phyloP scores from a whole-genome alignment of 2,888 invertebrate genomes.

The Slavum lentiscoides region DNA sequence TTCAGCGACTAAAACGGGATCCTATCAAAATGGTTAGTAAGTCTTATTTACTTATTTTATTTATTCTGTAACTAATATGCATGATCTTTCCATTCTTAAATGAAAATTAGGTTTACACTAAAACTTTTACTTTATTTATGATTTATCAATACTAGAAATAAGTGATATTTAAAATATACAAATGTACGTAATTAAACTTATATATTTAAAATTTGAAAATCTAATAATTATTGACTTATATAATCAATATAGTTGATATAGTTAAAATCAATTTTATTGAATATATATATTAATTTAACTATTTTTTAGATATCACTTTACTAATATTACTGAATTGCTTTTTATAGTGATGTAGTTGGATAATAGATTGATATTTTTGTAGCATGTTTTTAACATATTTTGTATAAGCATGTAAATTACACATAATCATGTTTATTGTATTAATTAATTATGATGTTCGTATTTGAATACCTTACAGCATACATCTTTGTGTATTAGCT shows the following conservation, averaged over 20 bases:
- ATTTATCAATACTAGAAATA: neutral
- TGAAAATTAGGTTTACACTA: neutral
- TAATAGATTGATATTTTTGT: neutral
- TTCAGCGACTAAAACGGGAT: constrained; percentile 53
- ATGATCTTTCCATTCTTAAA: constrained; percentile 18
- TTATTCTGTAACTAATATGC: constrained; percentile 48
- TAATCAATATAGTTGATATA: too few species aligned
- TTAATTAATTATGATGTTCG: neutral
- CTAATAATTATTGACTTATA: too few species aligned
- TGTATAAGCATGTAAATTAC: neutral
- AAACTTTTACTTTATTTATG: neutral
- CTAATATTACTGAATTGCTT: constrained; percentile 2
- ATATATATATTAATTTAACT: neutral
- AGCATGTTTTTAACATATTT: constrained; percentile 32
- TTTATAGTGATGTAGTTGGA: neutral
- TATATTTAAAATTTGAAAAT: too few species aligned
- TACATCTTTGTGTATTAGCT: neutral
- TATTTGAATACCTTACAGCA: neutral
- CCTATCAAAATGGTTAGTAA: constrained; percentile 53
- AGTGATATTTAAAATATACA: constrained; percentile 29
- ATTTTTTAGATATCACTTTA: constrained; percentile 31
- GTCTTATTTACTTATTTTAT: constrained; percentile 52
- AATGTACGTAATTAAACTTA: neutral
- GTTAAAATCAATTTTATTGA: neutral
- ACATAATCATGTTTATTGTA: neutral